phyloP scores from a whole-genome alignment of 2,113 vertebrate species.

The Todiramphus chloris region DNA sequence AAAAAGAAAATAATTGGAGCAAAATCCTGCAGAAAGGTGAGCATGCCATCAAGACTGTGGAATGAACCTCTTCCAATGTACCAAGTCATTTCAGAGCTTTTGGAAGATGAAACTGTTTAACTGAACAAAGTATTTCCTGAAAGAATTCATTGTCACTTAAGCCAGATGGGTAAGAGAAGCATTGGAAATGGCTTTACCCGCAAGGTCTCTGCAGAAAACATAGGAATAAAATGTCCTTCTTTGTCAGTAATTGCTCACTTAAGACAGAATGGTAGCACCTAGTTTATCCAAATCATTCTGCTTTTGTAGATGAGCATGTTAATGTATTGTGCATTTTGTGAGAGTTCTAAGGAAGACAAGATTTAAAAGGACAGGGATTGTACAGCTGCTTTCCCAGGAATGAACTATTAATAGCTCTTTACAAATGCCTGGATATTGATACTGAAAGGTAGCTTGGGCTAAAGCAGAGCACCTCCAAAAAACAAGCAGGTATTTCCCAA shows the following conservation, averaged over 20 bases:
- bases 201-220: neutral
- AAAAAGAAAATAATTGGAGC: neutral
- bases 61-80: neutral
- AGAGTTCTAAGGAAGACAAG: neutral
- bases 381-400: neutral
- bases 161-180: neutral
- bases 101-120: neutral
- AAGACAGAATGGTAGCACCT: neutral
- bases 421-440: neutral
- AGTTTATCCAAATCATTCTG: neutral
- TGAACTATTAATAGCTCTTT: neutral
- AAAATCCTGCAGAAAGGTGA: neutral
- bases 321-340: neutral
- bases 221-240: neutral
- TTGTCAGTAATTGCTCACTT: neutral
- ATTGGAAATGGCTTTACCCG: neutral
- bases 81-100: neutral
- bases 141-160: neutral
- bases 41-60: neutral
- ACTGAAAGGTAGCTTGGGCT: neutral
- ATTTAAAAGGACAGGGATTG: neutral
- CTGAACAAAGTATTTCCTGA: slow-evolving; percentile 10
- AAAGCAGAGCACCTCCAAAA: neutral
- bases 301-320: neutral
- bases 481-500: neutral